Base-by-base conservation (phyloP, 23 tunicate genomes). In the Styela plicata region DNA sequence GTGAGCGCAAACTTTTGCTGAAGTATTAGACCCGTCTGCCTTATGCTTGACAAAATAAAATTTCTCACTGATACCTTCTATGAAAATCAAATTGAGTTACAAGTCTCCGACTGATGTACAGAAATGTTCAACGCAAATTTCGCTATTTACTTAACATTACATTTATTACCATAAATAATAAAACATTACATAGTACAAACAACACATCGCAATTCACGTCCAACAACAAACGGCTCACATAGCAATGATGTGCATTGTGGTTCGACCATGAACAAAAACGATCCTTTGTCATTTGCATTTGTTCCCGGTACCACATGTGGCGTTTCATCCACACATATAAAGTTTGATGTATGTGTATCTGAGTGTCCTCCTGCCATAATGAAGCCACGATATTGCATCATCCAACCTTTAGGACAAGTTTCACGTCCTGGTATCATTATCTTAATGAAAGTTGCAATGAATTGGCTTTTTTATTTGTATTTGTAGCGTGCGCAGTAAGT, bases 291-390 rank as follows among this genome's bases (percentile, higher is more conserved):
- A 1, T 64, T 31, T 33, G 80, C 78, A 36, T 79, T 66, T 21
- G 89, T 78, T 44, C 89, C 89, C 21, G 89, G 83, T 1, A 85
- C 79, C 22, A 79, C 83, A n/a, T 78, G 83, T 26, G 86, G 86
- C 31, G 63, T 73, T 62, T 83, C 66, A 30, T 83, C 86, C 24
- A 83, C 86, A 62, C 86, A 83, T 25, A 83, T 83, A 29, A 66
- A 70, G 19, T 73, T 53, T 25, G 73, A 63, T 31, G 74, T 27
- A 33, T 80, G 84, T 29, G 66, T 80, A 0, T 83, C 79, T 33
- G 52, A 0, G 73, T 85, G 83, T 16, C 76, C 76, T 2, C 68
- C 78, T 1, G 74, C 66, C 83, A 85, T 78, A 21, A 85, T 85
- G 34, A 78, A 85, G 7, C 89, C 89, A 22, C 64, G 34, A 74